Evolutionary conservation across 2,797 vertebrate species (phyloP).

Genomic region (Allenopithecus nigroviridis): DNA sequence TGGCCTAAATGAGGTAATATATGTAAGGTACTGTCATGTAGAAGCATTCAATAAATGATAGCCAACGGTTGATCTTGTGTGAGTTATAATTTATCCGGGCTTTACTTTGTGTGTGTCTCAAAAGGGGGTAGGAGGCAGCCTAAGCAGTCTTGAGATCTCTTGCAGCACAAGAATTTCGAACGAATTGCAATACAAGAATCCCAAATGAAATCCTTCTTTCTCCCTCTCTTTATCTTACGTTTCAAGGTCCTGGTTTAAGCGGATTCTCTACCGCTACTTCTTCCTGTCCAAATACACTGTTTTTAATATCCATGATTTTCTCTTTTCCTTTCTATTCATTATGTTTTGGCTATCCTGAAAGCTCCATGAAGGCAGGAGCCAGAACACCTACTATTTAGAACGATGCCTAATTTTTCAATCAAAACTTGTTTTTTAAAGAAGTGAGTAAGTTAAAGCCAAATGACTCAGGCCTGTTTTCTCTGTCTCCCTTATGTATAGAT

Average conservation of each 20-base stretch:
- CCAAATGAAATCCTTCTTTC: background rate
- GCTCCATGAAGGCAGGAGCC: background rate
- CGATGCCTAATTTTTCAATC: background rate
- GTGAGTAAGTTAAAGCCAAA: background rate
- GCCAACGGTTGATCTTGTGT: fast-evolving
- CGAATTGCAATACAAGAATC: background rate
- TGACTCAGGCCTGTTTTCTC: background rate
- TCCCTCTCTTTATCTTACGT: background rate
- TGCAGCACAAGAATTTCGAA: background rate
- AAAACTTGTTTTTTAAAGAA: background rate
- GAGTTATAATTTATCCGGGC: background rate
- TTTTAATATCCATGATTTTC: background rate
- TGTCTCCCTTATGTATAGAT: background rate
- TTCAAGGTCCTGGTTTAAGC: background rate
- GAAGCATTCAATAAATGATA: background rate
- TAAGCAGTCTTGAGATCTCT: background rate
- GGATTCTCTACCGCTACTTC: background rate
- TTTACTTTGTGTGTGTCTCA: background rate
- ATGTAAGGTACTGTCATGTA: background rate
- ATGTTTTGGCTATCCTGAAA: background rate
- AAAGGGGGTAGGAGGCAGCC: background rate
- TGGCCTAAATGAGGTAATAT: background rate
- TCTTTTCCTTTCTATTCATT: background rate
- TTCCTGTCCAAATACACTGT: background rate
- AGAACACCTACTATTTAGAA: background rate